Percentiles rank a stretch among this genome's conserved stretches.
phyloP scores from a whole-genome alignment of 2,797 vertebrate genomes.

The Pelochelys cantorii region DNA sequence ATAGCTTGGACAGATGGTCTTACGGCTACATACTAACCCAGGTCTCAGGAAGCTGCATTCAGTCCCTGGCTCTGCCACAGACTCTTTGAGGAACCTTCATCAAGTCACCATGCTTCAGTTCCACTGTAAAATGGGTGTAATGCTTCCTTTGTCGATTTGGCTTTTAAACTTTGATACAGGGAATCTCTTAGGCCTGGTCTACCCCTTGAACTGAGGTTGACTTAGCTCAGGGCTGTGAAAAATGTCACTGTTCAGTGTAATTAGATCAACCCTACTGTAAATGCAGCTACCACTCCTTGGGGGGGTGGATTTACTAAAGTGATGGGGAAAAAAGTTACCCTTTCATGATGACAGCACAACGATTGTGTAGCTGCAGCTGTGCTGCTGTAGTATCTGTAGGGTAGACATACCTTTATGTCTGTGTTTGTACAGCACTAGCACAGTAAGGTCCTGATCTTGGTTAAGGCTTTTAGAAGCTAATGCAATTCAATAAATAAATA shows the following conservation, averaged over 20 bases:
- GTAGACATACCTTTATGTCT: background rate
- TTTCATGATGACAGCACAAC: background rate
- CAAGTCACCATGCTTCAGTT: background rate
- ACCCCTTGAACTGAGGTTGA: background rate
- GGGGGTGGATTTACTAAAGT: background rate
- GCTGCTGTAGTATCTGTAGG: background rate
- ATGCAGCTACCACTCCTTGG: background rate
- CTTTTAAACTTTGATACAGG: background rate
- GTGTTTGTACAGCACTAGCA: background rate
- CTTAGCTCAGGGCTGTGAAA: background rate
- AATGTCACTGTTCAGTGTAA: background rate
- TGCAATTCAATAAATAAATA: background rate
- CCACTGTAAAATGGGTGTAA: background rate
- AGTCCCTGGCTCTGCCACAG: fast-evolving
- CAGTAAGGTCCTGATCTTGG: background rate
- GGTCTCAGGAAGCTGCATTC: fast-evolving
- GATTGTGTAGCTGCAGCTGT: background rate
- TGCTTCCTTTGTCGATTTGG: background rate
- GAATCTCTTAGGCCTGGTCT: no score
- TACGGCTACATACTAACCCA: background rate
- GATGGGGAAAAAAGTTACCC: background rate
- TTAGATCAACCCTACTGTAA: background rate
- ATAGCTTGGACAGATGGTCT: fast-evolving
- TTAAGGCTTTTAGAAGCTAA: background rate
- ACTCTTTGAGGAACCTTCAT: background rate